Evolutionary conservation across 2,888 invertebrate species (phyloP).

Genomic region (Phyllotreta striolata): DNA sequence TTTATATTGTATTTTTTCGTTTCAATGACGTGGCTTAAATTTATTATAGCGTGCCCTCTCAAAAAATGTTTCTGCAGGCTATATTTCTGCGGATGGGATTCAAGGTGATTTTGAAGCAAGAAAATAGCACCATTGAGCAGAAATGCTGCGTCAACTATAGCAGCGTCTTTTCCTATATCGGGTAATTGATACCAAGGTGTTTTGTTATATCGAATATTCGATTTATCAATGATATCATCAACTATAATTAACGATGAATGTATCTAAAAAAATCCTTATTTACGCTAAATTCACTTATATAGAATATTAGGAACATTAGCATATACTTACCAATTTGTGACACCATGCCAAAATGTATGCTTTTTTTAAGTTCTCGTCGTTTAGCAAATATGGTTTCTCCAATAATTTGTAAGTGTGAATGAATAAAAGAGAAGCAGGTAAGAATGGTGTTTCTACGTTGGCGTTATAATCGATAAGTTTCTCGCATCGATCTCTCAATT

Average conservation of each 20-base stretch:
- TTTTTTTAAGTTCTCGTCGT: slow-evolving; percentile 9
- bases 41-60: too few relatives aligned
- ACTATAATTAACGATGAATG: slow-evolving; percentile 1
- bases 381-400: slow-evolving; percentile 8
- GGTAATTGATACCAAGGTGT: slow-evolving; percentile 7
- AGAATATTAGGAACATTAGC: too few relatives aligned
- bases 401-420: slow-evolving; percentile 9
- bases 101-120: slow-evolving; percentile 3
- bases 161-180: background rate
- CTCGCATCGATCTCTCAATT: too few relatives aligned
- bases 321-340: slow-evolving; percentile 12
- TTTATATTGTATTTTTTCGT: too few relatives aligned
- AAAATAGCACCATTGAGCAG: background rate
- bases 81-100: background rate
- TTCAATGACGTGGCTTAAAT: too few relatives aligned
- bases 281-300: background rate
- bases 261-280: background rate
- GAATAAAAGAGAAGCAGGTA: too few relatives aligned
- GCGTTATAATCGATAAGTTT: too few relatives aligned
- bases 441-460: too few relatives aligned
- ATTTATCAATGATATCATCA: slow-evolving; percentile 10
- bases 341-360: slow-evolving; percentile 17
- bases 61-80: slow-evolving; percentile 2
- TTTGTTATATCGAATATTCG: background rate
- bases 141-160: slow-evolving; percentile 11